Base-by-base conservation (phyloP, 2,888 invertebrate genomes). In the Crioceris asparagi region DNA sequence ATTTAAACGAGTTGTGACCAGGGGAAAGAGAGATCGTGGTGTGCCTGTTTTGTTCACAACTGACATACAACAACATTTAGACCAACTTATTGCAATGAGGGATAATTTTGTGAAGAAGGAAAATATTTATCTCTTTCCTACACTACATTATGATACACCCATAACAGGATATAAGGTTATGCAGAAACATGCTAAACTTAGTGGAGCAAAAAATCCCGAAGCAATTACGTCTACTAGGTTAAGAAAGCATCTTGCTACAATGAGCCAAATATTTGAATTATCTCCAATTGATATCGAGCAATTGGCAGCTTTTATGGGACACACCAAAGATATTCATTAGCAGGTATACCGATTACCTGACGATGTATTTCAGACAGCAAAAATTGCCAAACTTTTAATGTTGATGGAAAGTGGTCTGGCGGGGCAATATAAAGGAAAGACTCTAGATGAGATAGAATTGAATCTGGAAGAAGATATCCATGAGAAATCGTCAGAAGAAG, bases 321-420 rank as follows among this genome's bases (percentile, higher is more conserved):
- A 49, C 47, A 2, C 44, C 45, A 2, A 47, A 42, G 43, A n/a
- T n/a, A n/a, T n/a, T n/a, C n/a, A n/a, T n/a, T n/a, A n/a, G n/a
- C n/a, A n/a, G n/a, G n/a, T n/a, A n/a, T n/a, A n/a, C n/a, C n/a
- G n/a, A n/a, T n/a, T n/a, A n/a, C n/a, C n/a, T n/a, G n/a, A n/a
- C n/a, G n/a, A n/a, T n/a, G n/a, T n/a, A n/a, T n/a, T n/a, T n/a
- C n/a, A n/a, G n/a, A n/a, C n/a, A n/a, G n/a, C n/a, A n/a, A n/a
- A n/a, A n/a, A 41, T 47, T 19, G 37, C 47, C 5, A 46, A 47
- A 37, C 33, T 47, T 17, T 27, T 47, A 16, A 4, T 49, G 14
- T 23, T 46, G 7, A 49, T 49, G 43, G 40, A 49, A 35, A 43
- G 42, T 19, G 48, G n/a, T n/a, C n/a, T n/a, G n/a, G n/a, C n/a